phyloP scores from a whole-genome alignment of 2,888 invertebrate species.

The Noctua fimbriata region DNA sequence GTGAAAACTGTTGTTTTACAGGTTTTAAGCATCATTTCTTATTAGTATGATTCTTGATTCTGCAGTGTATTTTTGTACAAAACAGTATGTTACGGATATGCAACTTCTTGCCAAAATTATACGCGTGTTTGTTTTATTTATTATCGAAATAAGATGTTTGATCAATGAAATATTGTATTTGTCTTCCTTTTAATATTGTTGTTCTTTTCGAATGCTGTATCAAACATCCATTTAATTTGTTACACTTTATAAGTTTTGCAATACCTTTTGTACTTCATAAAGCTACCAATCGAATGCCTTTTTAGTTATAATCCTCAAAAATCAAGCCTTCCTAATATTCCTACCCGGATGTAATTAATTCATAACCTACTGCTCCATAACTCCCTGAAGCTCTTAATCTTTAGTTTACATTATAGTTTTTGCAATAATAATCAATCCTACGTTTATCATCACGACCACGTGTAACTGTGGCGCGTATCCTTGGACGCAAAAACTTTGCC shows the following conservation, averaged over 20 bases:
- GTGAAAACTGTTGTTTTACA: background rate
- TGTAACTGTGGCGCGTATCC: constrained; percentile 45
- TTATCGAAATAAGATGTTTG: background rate
- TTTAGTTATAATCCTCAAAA: background rate
- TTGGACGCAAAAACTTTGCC: constrained; percentile 41
- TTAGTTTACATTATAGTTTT: constrained; percentile 59
- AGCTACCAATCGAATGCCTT: background rate
- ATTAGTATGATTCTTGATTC: background rate
- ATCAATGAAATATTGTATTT: background rate
- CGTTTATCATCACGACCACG: constrained; percentile 54
- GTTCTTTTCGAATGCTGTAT: background rate
- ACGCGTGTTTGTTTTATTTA: background rate
- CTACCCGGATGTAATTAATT: constrained; percentile 35
- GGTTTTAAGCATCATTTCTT: background rate
- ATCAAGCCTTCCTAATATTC: background rate
- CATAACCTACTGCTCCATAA: constrained; percentile 21
- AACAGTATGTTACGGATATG: background rate
- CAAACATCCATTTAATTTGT: background rate
- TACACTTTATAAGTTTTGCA: background rate
- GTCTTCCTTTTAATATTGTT: background rate
- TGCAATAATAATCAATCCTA: constrained; percentile 53
- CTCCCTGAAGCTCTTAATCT: constrained; percentile 50
- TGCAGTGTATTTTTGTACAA: background rate
- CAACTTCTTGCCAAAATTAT: background rate
- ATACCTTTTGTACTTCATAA: background rate